Conservation (phyloP, 2,888 invertebrate species). For the Bibio marci region DNA sequence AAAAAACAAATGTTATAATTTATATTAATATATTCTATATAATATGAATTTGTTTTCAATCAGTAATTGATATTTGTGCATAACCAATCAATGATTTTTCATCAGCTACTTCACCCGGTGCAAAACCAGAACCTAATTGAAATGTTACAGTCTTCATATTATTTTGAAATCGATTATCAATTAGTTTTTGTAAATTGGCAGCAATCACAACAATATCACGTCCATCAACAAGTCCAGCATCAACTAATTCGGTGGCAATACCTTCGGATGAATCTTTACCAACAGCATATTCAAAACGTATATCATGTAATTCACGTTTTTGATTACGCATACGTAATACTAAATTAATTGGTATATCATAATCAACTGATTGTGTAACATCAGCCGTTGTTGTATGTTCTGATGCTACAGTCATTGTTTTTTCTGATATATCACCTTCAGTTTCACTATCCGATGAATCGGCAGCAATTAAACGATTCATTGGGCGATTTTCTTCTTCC, state of each 20-base stretch:
- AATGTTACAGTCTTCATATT: conserved; percentile 66
- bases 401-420: conserved; percentile 31
- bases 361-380: conserved; percentile 29
- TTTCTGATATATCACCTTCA: conserved; percentile 30
- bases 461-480: conserved; percentile 40
- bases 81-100: conserved; percentile 91
- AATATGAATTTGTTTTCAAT: conserved; percentile 32
- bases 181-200: conserved; percentile 76
- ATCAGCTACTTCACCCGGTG: conserved; percentile 68
- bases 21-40: background rate
- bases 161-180: conserved; percentile 54
- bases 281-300: conserved; percentile 87
- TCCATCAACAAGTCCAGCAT: conserved; percentile 85
- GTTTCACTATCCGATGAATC: conserved; percentile 40
- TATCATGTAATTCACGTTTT: conserved; percentile 86
- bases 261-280: conserved; percentile 84
- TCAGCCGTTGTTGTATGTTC: conserved; percentile 21
- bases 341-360: conserved; percentile 48
- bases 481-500: conserved; percentile 36
- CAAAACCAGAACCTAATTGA: conserved; percentile 57
- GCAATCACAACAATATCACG: conserved; percentile 87
- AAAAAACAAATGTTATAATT: background rate
- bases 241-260: conserved; percentile 84
- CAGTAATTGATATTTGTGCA: conserved; percentile 91
- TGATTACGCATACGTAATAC: conserved; percentile 83